Conservation (phyloP, 2,113 vertebrate species). For the Gracilinanus agilis region DNA sequence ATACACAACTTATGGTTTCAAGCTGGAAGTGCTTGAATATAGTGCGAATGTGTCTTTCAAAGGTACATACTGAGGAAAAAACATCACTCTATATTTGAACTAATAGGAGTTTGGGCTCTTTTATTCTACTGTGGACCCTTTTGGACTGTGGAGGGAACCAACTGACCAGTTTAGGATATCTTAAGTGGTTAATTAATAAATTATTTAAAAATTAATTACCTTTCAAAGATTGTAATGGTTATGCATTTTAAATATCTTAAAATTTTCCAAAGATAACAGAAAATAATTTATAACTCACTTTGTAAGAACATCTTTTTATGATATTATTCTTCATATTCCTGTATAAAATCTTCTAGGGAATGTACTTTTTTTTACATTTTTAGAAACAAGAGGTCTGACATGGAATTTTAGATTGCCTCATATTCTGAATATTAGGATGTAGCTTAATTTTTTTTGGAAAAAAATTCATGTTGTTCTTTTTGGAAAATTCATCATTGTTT, state of each 20-base stretch:
- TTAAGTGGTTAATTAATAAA: too few relatives aligned
- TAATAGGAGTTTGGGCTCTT: too few relatives aligned
- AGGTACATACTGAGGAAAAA: too few relatives aligned
- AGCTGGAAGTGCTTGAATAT: too few relatives aligned
- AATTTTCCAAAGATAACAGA: background rate
- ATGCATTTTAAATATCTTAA: background rate
- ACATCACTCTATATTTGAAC: too few relatives aligned
- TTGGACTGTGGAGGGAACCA: too few relatives aligned
- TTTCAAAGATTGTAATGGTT: too few relatives aligned
- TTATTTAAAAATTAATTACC: too few relatives aligned
- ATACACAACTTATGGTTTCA: too few relatives aligned
- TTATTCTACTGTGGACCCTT: too few relatives aligned
- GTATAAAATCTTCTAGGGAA: slow-evolving; percentile 29
- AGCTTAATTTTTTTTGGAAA: slow-evolving; percentile 37
- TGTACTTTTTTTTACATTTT: background rate
- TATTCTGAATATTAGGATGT: slow-evolving; percentile 51
- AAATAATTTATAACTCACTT: background rate
- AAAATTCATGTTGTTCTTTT: slow-evolving; percentile 1
- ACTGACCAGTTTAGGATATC: too few relatives aligned
- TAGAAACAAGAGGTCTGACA: slow-evolving; percentile 32
- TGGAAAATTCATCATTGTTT: background rate
- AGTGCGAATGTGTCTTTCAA: too few relatives aligned
- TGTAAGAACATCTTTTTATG: background rate
- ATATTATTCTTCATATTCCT: background rate
- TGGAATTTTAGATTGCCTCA: slow-evolving; percentile 52